Conservation (phyloP, 2,113 vertebrate genomes). For the Galeopterus variegatus region DNA sequence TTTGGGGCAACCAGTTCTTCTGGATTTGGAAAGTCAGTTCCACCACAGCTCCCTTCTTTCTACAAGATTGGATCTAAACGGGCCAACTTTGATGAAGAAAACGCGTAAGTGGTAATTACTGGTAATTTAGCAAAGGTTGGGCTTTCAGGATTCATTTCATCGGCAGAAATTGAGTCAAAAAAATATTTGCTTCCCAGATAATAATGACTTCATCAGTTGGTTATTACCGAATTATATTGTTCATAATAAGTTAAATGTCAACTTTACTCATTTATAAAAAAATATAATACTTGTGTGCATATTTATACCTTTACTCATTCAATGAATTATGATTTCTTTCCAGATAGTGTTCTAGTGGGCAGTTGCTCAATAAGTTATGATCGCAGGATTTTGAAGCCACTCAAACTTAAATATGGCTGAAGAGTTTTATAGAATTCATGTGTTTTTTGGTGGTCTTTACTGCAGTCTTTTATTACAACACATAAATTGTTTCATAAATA, state of each 20-base stretch:
- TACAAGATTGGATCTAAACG: slow-evolving; percentile 99
- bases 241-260: background rate
- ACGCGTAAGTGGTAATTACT: slow-evolving; percentile 91
- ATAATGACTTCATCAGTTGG: slow-evolving; percentile 44
- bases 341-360: background rate
- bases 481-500: slow-evolving; percentile 26
- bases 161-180: slow-evolving; percentile 43
- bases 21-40: slow-evolving; percentile 91
- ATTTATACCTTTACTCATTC: background rate
- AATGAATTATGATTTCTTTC: background rate
- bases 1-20: slow-evolving; percentile 93
- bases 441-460: background rate
- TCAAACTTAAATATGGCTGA: background rate
- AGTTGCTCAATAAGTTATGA: background rate
- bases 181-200: slow-evolving; percentile 29
- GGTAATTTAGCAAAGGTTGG: background rate
- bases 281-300: background rate
- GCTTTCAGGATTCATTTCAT: slow-evolving; percentile 2
- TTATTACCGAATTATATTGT: background rate
- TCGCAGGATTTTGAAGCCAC: background rate
- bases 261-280: background rate
- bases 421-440: slow-evolving; percentile 37
- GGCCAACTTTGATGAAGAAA: slow-evolving; percentile 99
- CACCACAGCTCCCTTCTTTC: slow-evolving; percentile 97
- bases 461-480: background rate